Evolutionary conservation across 35 echinoderm and acorn worm species (phyloP).

Genomic region (Eucidaris tribuloides): DNA sequence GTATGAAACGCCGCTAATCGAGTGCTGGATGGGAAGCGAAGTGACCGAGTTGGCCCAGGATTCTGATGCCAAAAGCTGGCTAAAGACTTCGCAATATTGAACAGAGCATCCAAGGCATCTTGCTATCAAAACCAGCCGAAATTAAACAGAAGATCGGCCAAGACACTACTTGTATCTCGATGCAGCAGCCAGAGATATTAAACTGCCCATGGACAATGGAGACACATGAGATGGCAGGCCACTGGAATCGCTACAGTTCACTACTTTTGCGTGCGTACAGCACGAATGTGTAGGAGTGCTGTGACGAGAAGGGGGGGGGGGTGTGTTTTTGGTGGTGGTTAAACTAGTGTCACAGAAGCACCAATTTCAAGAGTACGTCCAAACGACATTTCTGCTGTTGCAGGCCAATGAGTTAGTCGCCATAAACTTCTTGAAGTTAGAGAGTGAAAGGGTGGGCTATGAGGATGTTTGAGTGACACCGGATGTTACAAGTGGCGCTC

Average conservation of each 20-base stretch:
- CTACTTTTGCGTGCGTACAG: slow-evolving; percentile 53
- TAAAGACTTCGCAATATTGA: too few species aligned
- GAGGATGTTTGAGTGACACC: slow-evolving; percentile 66
- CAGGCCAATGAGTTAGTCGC: slow-evolving; percentile 37
- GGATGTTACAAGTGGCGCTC: slow-evolving; percentile 52
- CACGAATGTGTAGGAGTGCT: not conserved
- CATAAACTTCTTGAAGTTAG: slow-evolving; percentile 48
- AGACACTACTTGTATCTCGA: too few species aligned
- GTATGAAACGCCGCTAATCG: too few species aligned
- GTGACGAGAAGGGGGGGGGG: not conserved
- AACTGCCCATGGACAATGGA: too few species aligned
- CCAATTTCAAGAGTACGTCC: slow-evolving; percentile 16
- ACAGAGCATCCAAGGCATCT: too few species aligned
- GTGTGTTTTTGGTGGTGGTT: slow-evolving; percentile 20
- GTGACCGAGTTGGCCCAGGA: too few species aligned
- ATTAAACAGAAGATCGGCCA: too few species aligned
- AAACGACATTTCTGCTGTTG: slow-evolving; percentile 23
- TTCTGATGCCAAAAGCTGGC: too few species aligned
- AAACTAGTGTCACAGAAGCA: slow-evolving; percentile 24
- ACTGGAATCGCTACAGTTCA: not conserved
- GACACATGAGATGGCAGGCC: slow-evolving; percentile 12
- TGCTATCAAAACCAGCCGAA: too few species aligned
- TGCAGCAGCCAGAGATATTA: too few species aligned
- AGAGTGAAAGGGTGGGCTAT: slow-evolving; percentile 20
- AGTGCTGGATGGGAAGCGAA: too few species aligned